phyloP scores from a whole-genome alignment of 2,888 invertebrate genomes.

The Cartodere bifasciata region DNA sequence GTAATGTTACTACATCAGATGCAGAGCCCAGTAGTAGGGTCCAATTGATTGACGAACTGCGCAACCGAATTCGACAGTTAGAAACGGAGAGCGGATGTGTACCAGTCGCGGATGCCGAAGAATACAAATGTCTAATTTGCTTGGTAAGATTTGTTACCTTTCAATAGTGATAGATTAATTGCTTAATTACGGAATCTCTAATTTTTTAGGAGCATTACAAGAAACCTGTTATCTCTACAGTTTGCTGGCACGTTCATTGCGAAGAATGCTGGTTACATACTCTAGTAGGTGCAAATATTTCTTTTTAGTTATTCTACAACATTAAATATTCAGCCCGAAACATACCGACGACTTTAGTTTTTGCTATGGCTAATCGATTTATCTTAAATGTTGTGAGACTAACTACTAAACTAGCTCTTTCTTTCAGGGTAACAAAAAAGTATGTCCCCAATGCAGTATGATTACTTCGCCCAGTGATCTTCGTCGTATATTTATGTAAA shows the following conservation, averaged over 20 bases:
- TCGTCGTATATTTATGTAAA: slow-evolving; percentile 80
- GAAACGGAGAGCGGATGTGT: slow-evolving; percentile 36
- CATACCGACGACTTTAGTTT: too few species aligned
- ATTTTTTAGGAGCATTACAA: slow-evolving; percentile 44
- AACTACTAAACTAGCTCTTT: slow-evolving; percentile 1
- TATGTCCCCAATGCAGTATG: slow-evolving; percentile 90
- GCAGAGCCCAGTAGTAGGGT: slow-evolving; percentile 35
- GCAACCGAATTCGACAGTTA: slow-evolving; percentile 42
- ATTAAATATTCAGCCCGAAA: too few species aligned
- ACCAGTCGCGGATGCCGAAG: slow-evolving; percentile 35
- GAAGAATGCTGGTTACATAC: slow-evolving; percentile 62
- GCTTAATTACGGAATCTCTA: slow-evolving; percentile 8
- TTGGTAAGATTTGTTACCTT: slow-evolving; percentile 41
- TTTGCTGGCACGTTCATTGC: slow-evolving; percentile 60
- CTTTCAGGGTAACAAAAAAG: slow-evolving; percentile 69
- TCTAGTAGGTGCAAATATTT: slow-evolving; percentile 35
- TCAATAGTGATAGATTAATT: background rate
- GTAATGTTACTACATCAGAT: slow-evolving; percentile 37
- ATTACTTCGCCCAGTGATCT: slow-evolving; percentile 82
- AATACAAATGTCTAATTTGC: slow-evolving; percentile 62
- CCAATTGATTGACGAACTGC: slow-evolving; percentile 43
- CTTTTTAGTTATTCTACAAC: too few species aligned
- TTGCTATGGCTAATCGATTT: too few species aligned
- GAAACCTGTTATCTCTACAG: slow-evolving; percentile 51
- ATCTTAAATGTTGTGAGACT: too few species aligned